Conservation (phyloP, 2,888 invertebrate genomes). For the Athalia circularis region DNA sequence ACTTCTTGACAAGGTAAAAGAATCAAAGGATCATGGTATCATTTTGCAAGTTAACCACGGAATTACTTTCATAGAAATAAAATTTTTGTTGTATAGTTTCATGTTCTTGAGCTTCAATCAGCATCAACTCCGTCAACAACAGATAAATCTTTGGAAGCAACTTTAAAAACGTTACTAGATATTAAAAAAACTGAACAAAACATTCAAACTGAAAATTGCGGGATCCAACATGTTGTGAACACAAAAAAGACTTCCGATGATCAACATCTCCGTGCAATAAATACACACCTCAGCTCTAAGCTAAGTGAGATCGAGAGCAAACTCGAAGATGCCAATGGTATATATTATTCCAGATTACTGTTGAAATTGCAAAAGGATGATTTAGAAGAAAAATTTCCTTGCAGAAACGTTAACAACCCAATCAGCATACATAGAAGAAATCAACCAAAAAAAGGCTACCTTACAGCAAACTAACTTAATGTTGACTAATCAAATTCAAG, state of each 20-base stretch:
- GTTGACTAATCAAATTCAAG: constrained; percentile 55
- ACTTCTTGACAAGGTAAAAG: constrained; percentile 75
- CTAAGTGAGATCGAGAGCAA: constrained; percentile 23
- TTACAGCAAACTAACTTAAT: constrained; percentile 53
- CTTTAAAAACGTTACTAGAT: constrained; percentile 62
- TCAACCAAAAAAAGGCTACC: constrained; percentile 54
- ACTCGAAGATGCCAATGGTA: constrained; percentile 28
- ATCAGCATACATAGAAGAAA: constrained; percentile 42
- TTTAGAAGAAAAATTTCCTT: constrained; percentile 3
- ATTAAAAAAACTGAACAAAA: constrained; percentile 53
- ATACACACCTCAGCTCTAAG: constrained; percentile 9
- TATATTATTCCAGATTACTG: background rate
- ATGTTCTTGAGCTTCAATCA: constrained; percentile 66
- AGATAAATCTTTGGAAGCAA: constrained; percentile 59
- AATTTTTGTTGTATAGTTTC: constrained; percentile 60
- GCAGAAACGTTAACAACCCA: constrained; percentile 49
- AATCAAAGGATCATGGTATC: background rate
- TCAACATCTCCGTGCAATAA: constrained; percentile 7
- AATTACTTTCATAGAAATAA: background rate
- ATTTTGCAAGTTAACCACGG: background rate
- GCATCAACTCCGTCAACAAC: constrained; percentile 59
- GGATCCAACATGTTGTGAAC: background rate
- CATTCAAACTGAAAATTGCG: constrained; percentile 39
- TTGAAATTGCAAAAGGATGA: too few relatives aligned
- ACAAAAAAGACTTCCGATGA: constrained; percentile 16